Percentiles rank a stretch among this genome's conserved stretches.
phyloP scores from a whole-genome alignment of 2,797 vertebrate genomes.

The Pachyuromys duprasi region DNA sequence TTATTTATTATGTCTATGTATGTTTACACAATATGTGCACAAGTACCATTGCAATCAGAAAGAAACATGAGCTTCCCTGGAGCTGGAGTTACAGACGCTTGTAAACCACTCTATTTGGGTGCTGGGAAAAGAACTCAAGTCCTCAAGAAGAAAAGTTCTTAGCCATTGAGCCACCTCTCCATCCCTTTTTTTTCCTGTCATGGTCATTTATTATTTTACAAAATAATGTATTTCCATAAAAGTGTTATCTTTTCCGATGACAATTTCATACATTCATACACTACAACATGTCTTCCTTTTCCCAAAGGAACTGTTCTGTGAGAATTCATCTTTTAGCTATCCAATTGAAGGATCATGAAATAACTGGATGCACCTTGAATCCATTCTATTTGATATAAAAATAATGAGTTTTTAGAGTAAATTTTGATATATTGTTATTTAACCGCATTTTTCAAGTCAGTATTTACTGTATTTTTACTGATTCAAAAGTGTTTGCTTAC shows the following conservation, averaged over 20 bases:
- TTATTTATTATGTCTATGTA: neutral
- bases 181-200: neutral
- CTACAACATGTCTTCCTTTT: neutral
- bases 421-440: neutral
- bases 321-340: neutral
- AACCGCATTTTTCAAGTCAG: neutral
- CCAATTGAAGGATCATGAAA: neutral
- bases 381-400: neutral
- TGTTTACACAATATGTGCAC: neutral
- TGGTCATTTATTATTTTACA: neutral
- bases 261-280: neutral
- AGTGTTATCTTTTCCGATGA: neutral
- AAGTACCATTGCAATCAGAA: neutral
- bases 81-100: neutral
- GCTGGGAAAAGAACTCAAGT: neutral
- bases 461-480: neutral
- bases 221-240: neutral
- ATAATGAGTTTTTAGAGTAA: neutral
- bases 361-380: neutral
- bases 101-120: neutral
- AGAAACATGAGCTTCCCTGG: neutral
- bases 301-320: neutral
- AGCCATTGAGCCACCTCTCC: fast-evolving
- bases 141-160: neutral
- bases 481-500: neutral